These are phyloP conservation scores for Lepidurus packardi DNA, from an alignment of 1,140 invertebrate genomes.

Conservation along the genomic window DNA sequence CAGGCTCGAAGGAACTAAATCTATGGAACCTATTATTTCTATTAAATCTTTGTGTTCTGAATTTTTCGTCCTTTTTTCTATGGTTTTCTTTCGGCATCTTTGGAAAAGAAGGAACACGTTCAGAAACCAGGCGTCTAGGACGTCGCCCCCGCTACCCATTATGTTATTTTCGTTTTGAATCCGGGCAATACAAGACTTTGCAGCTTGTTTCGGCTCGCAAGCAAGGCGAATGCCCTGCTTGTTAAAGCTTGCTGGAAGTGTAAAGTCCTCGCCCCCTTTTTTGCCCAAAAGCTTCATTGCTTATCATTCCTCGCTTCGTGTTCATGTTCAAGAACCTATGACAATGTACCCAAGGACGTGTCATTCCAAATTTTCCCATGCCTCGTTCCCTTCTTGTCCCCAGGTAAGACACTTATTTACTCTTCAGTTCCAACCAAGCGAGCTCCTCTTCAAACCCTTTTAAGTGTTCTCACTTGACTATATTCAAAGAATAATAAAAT, in stretches of 20 bases:
- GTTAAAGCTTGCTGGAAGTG: background rate
- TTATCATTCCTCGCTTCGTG: background rate
- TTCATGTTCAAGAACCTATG: slow-evolving; percentile 19
- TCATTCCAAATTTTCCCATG: slow-evolving; percentile 13
- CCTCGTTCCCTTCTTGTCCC: background rate
- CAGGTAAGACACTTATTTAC: background rate
- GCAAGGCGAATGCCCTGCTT: background rate
- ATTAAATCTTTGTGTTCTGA: too few relatives aligned
- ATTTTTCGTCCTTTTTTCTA: too few relatives aligned
- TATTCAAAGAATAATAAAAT: too few relatives aligned
- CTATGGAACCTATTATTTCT: background rate
- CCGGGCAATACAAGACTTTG: too few relatives aligned
- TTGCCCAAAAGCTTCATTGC: background rate
- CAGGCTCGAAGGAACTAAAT: background rate
- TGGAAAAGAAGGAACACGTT: too few relatives aligned
- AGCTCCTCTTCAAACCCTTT: background rate
- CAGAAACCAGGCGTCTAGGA: too few relatives aligned
- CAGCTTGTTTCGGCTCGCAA: too few relatives aligned
- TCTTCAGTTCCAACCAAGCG: background rate
- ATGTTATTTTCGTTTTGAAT: too few relatives aligned
- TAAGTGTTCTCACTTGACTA: background rate
- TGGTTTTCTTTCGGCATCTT: too few relatives aligned
- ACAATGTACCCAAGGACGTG: slow-evolving; percentile 4
- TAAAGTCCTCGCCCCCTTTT: background rate
- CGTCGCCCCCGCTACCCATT: too few relatives aligned